Evolutionary conservation across 2,113 vertebrate species (phyloP).

Genomic region (Forbesichthys agassizii): DNA sequence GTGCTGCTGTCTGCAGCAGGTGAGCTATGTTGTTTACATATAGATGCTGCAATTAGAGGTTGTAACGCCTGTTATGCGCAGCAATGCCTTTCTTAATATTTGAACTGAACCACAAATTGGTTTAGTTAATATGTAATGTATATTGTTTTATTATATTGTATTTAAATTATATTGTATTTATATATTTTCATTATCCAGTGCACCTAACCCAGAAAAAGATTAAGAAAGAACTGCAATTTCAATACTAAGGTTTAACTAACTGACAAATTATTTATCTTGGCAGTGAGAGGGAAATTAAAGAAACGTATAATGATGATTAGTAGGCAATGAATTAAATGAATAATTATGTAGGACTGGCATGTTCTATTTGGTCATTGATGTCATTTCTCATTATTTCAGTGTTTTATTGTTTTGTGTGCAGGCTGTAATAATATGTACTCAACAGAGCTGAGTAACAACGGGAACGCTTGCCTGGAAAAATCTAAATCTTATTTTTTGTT

Average conservation of each 20-base stretch:
- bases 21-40: conserved; percentile 45
- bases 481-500: conserved; percentile 72
- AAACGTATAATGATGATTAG: neutral
- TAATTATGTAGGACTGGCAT: conserved; percentile 40
- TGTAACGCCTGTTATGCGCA: neutral
- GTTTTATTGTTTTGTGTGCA: neutral
- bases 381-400: no score
- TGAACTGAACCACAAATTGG: no score
- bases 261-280: conserved; percentile 49
- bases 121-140: no score
- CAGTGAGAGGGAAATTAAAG: conserved; percentile 19
- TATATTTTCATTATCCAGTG: neutral
- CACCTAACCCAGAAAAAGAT: conserved; percentile 19
- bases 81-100: no score
- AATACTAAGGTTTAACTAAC: conserved; percentile 31
- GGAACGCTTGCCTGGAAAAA: conserved; percentile 51
- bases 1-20: conserved; percentile 40
- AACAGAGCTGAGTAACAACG: conserved; percentile 52
- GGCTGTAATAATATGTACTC: neutral
- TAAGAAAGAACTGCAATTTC: conserved; percentile 47
- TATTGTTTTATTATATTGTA: no score
- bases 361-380: conserved; percentile 43
- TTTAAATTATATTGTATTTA: no score
- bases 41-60: conserved; percentile 60
- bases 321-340: conserved; percentile 27